Evolutionary conservation across 2,113 vertebrate genomes (phyloP), one percentile per base, ranked within the genome.

Genomic region (Grammomys dolichurus): DNA sequence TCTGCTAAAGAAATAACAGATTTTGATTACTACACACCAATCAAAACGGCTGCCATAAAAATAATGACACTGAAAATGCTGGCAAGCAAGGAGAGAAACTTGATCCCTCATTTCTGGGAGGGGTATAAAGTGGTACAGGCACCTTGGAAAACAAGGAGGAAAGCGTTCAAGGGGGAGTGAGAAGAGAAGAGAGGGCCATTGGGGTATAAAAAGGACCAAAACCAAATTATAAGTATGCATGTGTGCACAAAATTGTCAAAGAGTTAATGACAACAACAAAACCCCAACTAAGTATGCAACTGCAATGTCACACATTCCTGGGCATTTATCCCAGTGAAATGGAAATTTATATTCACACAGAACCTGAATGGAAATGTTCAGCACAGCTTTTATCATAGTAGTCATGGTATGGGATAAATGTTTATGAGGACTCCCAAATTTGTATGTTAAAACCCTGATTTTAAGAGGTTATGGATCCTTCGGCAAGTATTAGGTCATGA

Each of bases 271-370:
- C 56, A 56, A 88, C 9, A 54, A 43, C 67, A 85, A 89, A 94
- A 73, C 20, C 24, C n/a, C 81, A 84, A 43, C 58, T 51, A 69
- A 94, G 82, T 31, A 70, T 31, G 46, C 51, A 87, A 92, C 40
- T 78, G 40, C 46, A 85, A 69, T 94, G 63, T 26, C 24, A 72
- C 22, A n/a, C 12, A 93, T 60, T 93, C 77, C 80, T 88, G 78
- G 75, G 36, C 48, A 94, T 93, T 87, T 96, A 80, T 88, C 48
- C 48, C 89, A 95, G 69, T 92, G 36, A 97, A 90, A 94, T 93
- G 24, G 85, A 90, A 85, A 69, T 91, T 93, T 85, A 85, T 87
- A 75, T 88, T 90, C n/a, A 88, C 31, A 85, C 10, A 51, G 76
- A 94, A 90, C 63, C 70, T 90, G 33, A 90, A 89, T 33, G 67